Conservation (phyloP, 2,113 vertebrate genomes). For the Oriolus oriolus region DNA sequence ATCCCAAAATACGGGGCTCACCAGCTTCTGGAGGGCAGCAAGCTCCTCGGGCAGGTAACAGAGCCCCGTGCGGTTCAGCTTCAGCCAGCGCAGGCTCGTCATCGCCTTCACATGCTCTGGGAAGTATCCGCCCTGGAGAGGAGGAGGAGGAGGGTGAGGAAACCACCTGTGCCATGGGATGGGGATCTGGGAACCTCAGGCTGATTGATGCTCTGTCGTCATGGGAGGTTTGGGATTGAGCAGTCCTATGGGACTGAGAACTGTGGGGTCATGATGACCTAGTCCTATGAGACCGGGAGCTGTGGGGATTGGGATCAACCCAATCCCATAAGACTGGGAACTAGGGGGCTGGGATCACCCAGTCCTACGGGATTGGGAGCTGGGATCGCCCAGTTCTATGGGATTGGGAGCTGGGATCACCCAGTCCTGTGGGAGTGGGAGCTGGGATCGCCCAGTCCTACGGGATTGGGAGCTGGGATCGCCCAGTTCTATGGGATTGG, state of each 20-base stretch:
- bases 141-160: not conserved
- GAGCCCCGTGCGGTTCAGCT: conserved; percentile 91
- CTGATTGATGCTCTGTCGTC: fast-evolving
- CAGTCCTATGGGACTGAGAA: not conserved
- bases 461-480: not conserved
- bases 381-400: not conserved
- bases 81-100: conserved; percentile 97
- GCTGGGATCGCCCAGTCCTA: fast-evolving
- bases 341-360: not conserved
- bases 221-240: not conserved
- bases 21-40: conserved; percentile 93
- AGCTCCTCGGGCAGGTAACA: conserved; percentile 98
- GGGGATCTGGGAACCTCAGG: not conserved
- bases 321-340: not conserved
- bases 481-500: not conserved
- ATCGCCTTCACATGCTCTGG: conserved; percentile 94
- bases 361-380: fast-evolving
- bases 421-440: not conserved
- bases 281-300: fast-evolving
- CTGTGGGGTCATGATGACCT: fast-evolving
- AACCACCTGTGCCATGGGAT: fast-evolving
- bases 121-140: conserved; percentile 88
- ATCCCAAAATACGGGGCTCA: conserved; percentile 26
- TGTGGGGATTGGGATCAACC: not conserved
- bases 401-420: not conserved